These are phyloP conservation scores for Helicolenus hilgendorfi DNA, from an alignment of 2,797 vertebrate species.

Conservation along the genomic window DNA sequence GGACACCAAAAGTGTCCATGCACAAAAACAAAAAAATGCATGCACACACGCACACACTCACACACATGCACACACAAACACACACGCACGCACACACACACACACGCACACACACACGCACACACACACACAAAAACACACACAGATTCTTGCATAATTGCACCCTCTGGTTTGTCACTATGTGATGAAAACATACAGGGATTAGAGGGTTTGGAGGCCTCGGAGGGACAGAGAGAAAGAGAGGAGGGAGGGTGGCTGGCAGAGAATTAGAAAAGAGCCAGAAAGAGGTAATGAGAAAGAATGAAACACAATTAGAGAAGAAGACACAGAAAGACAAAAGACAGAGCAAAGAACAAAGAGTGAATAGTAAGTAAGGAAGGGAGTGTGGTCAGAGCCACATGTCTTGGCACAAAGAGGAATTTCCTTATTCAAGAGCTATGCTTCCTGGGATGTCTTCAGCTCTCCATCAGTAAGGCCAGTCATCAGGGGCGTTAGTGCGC, in stretches of 20 bases:
- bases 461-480: conserved; percentile 45
- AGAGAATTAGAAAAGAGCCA: background rate
- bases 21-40: conserved; percentile 12
- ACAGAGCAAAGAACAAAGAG: conserved; percentile 10
- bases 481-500: conserved; percentile 17
- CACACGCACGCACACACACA: conserved; percentile 11
- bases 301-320: conserved; percentile 37
- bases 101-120: background rate
- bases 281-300: conserved; percentile 15
- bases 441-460: conserved; percentile 59
- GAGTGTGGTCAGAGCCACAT: conserved; percentile 54
- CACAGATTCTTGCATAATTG: conserved; percentile 65
- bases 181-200: conserved; percentile 62
- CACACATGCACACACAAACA: background rate
- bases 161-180: conserved; percentile 64
- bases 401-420: conserved; percentile 62
- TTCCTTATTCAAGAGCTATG: conserved; percentile 55
- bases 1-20: background rate
- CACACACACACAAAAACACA: background rate
- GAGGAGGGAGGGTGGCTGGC: background rate
- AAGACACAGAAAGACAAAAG: conserved; percentile 21
- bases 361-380: conserved; percentile 23
- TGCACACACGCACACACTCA: background rate
- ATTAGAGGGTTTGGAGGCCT: conserved; percentile 56
- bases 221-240: background rate